Base-by-base conservation (phyloP, 2,113 vertebrate species). In the Myotis lucifugus region DNA sequence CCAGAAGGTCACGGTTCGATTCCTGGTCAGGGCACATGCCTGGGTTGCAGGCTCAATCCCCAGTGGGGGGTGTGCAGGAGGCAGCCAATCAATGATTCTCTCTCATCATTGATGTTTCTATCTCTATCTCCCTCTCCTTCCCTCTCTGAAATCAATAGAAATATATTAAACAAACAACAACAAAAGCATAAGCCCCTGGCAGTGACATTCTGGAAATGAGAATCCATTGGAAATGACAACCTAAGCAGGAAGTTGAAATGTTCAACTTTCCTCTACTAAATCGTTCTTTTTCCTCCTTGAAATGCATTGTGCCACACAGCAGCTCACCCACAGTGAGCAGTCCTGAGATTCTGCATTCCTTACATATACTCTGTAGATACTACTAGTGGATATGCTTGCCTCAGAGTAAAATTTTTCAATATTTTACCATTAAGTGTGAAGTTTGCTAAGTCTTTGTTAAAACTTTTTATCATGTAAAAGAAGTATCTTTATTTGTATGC, bases 331-430 rank as follows among this genome's bases (percentile, higher is more conserved):
- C 3, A 50, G 37, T 17, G 29, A 40, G 19, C 3, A 9, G 8
- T 6, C 25, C 21, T 67, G 37, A 66, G 12, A 19, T 10, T 32
- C 40, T 37, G n/a, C 15, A 2, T 29, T 70, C 37, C 10, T 86
- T 13, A 1, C 1, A 4, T 2, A 50, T 25, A 32, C 4, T 52
- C 37, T 14, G 1, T 23, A 64, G 8, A 7, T 70, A 8, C 37
- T 40, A 9, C 79, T 18, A 46, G 11, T 67, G 9, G 2, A 32
- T 73, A 90, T 52, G 12, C 29, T 85, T 93, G 11, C 21, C 18
- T 91, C 48, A 72, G 86, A 73, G 15, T 67, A 77, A 90, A 93
- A 37, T 0, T 72, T 95, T 72, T 76, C 48, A 74, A 2, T 74
- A 54, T 78, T 29, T 40, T 5, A 77, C 12, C 27, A 54, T 17